Conservation (phyloP, 2,113 vertebrate genomes). For the Myotis lucifugus region DNA sequence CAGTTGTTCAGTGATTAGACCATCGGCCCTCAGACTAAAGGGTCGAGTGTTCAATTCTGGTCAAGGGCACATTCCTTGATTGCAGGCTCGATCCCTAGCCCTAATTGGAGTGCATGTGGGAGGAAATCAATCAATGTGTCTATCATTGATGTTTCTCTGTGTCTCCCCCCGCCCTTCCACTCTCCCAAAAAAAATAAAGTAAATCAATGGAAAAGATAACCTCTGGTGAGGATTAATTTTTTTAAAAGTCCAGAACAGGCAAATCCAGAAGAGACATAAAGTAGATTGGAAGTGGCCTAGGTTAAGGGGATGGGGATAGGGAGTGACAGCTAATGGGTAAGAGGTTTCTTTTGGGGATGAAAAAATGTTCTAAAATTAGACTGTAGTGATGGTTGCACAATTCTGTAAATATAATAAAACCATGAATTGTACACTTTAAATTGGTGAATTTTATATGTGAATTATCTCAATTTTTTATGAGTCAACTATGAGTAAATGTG, state of each 20-base stretch:
- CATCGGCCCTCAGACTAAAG: neutral
- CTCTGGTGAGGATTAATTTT: neutral
- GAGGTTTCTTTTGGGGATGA: neutral
- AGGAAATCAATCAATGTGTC: neutral
- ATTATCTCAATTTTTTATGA: neutral
- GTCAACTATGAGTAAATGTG: neutral
- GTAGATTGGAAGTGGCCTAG: neutral
- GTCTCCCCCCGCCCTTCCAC: neutral
- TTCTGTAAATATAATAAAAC: neutral
- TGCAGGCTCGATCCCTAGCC: neutral
- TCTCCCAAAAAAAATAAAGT: neutral
- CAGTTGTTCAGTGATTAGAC: neutral
- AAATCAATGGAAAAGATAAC: neutral
- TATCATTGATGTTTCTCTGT: neutral
- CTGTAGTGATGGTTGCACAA: neutral
- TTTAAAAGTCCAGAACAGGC: neutral
- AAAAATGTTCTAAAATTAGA: neutral
- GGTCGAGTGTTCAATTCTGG: neutral
- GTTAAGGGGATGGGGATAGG: neutral
- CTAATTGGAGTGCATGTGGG: neutral
- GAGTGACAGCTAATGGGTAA: neutral
- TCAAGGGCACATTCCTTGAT: neutral
- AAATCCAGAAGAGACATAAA: neutral
- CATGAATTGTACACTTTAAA: neutral
- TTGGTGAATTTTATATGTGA: constrained; percentile 6